Base-by-base conservation (phyloP, 2,797 vertebrate species). In the Crocidura indochinensis region DNA sequence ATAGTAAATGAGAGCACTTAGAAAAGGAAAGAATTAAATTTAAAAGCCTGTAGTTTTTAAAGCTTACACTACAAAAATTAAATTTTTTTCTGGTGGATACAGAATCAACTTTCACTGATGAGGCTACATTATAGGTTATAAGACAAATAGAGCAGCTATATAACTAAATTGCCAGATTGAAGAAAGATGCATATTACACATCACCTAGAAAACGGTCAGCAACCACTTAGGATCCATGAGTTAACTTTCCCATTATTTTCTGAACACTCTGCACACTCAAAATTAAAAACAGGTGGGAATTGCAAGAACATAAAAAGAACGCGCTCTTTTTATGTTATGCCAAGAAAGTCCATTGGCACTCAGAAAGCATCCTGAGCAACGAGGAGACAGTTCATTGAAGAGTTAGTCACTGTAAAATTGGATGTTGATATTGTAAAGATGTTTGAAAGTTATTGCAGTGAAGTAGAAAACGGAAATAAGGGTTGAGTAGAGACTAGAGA, bases 381-480 rank as follows among this genome's bases (percentile, higher is more conserved):
- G 73, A 93, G 78, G 72, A 91, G 85, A 83, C 46, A 74, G 88
- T 74, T 64, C 82, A 86, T 87, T 89, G 91, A 84, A 93, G 90
- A 96, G 76, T 80, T 73, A 60, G 53, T 75, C 67, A 84, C 86
- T 82, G 86, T 94, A 91, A 95, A 94, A 93, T 86, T 86, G 67
- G 75, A 78, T 89, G 73, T 62, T 90, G 53, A 88, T 75, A 78
- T 76, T 81, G 78, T 84, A 69, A 94, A 44, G 62, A 69, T 84
- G 72, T 78, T 80, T 77, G 68, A 72, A 89, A 93, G 88, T 14
- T 49, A 56, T n/a, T 46, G 4, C 75, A 73, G 38, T 26, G 68
- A 92, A 51, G 29, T 27, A 80, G 67, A 92, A 93, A 91, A 81
- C 20, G 8, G 38, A 87, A 83, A 71, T 6, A 71, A 5, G 22